These are phyloP conservation scores for Acanthiza pusilla DNA, from an alignment of 2,797 vertebrate genomes.

Conservation along the genomic window DNA sequence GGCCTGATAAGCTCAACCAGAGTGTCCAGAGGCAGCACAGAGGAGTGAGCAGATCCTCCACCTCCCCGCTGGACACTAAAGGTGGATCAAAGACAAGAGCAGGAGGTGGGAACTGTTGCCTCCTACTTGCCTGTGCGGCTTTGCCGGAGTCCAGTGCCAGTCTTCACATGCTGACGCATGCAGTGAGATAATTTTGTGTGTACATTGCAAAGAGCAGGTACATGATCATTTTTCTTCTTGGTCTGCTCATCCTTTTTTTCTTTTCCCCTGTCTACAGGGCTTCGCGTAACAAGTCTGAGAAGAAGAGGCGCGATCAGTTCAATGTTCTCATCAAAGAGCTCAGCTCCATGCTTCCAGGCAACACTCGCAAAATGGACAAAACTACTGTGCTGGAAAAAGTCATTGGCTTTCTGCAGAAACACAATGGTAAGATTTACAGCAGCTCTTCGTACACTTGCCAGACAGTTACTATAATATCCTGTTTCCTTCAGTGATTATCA, in stretches of 20 bases:
- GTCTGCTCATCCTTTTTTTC: not conserved
- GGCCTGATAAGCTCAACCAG: not conserved
- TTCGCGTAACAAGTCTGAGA: constrained; percentile 83
- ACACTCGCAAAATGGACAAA: constrained; percentile 81
- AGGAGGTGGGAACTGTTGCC: not conserved
- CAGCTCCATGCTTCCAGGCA: constrained; percentile 81
- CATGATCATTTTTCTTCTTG: not conserved
- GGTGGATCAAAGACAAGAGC: not conserved
- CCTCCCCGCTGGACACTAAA: not conserved
- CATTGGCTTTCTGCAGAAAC: constrained; percentile 80
- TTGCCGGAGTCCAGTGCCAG: not conserved
- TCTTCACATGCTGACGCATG: not conserved
- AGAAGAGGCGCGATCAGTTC: constrained; percentile 83
- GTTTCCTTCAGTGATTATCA: not conserved
- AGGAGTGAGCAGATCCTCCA: not conserved
- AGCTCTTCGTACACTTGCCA: not conserved
- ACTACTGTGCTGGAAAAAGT: constrained; percentile 81
- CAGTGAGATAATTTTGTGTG: not conserved
- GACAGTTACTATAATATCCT: not conserved
- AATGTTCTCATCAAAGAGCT: constrained; percentile 85
- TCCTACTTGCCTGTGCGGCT: not conserved
- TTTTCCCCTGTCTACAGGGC: constrained; percentile 69
- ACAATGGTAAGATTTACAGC: constrained; percentile 73
- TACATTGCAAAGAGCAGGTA: not conserved
- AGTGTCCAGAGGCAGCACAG: not conserved